Evolutionary conservation across 2,888 invertebrate species (phyloP).

Genomic region (Lysandra bellargus): DNA sequence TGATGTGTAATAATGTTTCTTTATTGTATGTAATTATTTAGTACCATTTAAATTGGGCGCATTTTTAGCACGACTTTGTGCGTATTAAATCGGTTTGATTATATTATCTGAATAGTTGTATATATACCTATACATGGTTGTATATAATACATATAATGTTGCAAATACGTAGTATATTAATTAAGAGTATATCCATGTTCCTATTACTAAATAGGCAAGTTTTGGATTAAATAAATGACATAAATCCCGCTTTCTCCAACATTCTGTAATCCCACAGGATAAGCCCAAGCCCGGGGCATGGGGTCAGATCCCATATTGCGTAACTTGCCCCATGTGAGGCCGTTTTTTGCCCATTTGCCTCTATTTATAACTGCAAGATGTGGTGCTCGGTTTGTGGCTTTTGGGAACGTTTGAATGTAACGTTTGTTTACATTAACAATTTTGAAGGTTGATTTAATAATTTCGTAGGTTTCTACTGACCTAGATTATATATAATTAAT

Average conservation of each 20-base stretch:
- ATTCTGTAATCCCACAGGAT: constrained; percentile 64
- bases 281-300: constrained; percentile 69
- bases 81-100: too few species aligned
- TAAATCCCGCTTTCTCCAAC: constrained; percentile 35
- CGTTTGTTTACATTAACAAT: neutral
- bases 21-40: too few species aligned
- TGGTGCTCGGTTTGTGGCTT: constrained; percentile 44
- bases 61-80: too few species aligned
- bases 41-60: too few species aligned
- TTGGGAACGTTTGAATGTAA: neutral
- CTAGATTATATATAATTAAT: too few species aligned
- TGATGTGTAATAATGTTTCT: too few species aligned
- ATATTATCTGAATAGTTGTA: too few species aligned
- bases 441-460: neutral
- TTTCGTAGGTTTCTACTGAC: neutral
- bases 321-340: constrained; percentile 70
- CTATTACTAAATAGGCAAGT: neutral
- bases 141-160: too few species aligned
- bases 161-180: too few species aligned
- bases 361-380: constrained; percentile 70
- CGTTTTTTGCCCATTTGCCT: constrained; percentile 69
- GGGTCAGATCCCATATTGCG: constrained; percentile 79
- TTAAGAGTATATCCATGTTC: neutral
- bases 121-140: too few species aligned
- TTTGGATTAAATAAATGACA: neutral